phyloP scores from a whole-genome alignment of 2,113 vertebrate species.

The Synchiropus splendidus region DNA sequence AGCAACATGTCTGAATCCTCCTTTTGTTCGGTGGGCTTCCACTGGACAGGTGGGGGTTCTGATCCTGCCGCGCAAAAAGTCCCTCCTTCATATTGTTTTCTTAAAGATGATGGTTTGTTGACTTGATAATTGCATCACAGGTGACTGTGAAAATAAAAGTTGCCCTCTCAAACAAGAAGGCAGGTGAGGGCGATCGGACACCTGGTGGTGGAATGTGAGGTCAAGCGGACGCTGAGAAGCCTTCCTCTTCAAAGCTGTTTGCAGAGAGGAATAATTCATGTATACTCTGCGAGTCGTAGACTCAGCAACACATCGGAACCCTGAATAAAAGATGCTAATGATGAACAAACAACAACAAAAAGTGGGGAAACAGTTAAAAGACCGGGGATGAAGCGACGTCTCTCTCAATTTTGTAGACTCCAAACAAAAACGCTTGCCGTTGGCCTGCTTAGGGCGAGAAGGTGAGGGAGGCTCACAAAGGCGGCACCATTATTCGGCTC shows the following conservation, averaged over 20 bases:
- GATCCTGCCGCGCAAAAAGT: too few relatives aligned
- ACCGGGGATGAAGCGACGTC: constrained; percentile 55
- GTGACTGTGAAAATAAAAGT: too few relatives aligned
- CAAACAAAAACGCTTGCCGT: constrained; percentile 68
- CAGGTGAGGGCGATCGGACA: too few relatives aligned
- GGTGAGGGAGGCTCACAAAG: constrained; percentile 68
- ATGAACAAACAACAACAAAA: constrained; percentile 39
- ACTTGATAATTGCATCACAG: too few relatives aligned
- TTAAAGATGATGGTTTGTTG: too few relatives aligned
- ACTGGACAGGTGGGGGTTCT: too few relatives aligned
- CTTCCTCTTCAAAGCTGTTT: not conserved
- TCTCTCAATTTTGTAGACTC: constrained; percentile 65
- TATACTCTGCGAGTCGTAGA: constrained; percentile 27
- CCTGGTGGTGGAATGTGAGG: too few relatives aligned
- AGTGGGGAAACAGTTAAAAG: constrained; percentile 44
- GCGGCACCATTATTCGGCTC: constrained; percentile 67
- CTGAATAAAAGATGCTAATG: constrained; percentile 12
- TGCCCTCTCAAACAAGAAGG: too few relatives aligned
- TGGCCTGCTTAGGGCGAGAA: constrained; percentile 70
- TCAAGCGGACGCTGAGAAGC: too few relatives aligned
- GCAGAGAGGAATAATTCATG: constrained; percentile 12
- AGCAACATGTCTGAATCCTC: too few relatives aligned
- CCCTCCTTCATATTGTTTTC: too few relatives aligned
- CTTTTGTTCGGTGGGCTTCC: too few relatives aligned
- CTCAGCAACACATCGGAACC: constrained; percentile 35